Evolutionary conservation across 2,888 invertebrate genomes (phyloP), one percentile per base, ranked within the genome.

Genomic region (Drosophila paracracens): DNA sequence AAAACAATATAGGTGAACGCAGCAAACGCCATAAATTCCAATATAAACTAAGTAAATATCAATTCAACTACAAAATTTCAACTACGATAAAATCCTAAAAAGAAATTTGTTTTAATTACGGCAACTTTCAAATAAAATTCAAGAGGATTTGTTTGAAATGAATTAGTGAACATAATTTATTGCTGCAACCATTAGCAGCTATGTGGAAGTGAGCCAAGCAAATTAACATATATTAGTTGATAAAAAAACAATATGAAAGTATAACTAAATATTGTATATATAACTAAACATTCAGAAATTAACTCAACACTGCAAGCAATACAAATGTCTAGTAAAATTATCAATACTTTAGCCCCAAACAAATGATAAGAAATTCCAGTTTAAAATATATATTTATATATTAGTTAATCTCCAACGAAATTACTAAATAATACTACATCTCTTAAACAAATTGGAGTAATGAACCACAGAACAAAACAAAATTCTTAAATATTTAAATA

Each of bases 1-100:
- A 85, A 89, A 85, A 87, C 88, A 77, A 76, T 65, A 74, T 70
- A 35, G 56, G 40, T 61, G 31, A 38, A 56, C 18, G 31, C 64
- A 74, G 62, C 67, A 53, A 73, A 70, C 65, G 29, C 21, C 57
- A 54, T 25, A 35, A 70, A 35, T 53, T 70, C 13, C n/a, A 52
- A n/a, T 38, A 46, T 13, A 29, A 5, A 40, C 16, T 38, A 57
- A 62, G 31, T 70, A 38, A 59, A 58, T 43, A 56, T 51, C 16
- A 54, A 40, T 13, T 43, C 5, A 43, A 36, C 21, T 13, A 35
- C 11, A 35, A 53, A 43, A 38, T 16, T 21, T 16, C n/a, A 35
- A 21, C 27, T 16, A 52, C n/a, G 36, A 29, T 52, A n/a, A 48
- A 38, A 56, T 46, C 4, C 16, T 6, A 36, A 21, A 35, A 11